Base-by-base conservation (phyloP, 2,113 vertebrate species). In the Tangachromis dhanisi region DNA sequence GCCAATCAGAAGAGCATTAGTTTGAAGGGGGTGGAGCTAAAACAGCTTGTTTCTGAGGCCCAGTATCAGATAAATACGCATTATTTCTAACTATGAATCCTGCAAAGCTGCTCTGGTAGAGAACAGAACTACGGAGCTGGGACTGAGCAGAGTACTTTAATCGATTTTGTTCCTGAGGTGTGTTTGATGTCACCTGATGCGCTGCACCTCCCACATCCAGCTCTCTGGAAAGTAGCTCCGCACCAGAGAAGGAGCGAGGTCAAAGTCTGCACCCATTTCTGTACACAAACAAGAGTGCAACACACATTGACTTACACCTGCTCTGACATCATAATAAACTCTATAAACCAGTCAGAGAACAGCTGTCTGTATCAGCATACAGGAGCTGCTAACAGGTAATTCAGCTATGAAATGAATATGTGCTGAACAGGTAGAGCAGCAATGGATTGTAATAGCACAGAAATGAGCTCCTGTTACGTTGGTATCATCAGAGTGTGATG, bases 181-280 rank as follows among this genome's bases (percentile, higher is more conserved):
- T 59, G 61, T 83, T 76, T 84, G 66, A 38, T 42, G 54, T 91
- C 88, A 97, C 96, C 89, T 95, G 81, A 84, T 81, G 0, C 2
- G 89, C 42, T 98, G 97, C 88, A 98, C 97, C 94, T 99, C 98
- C 98, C 98, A 99, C 19, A 99, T 87, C 98, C 98, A 99, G 84
- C 98, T 99, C 91, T 99, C 98, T 31, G 98, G 98, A 85, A 99
- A 99, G 93, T 96, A 98, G 92, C 98, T 99, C 24, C 98, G 96
- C 81, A 99, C 94, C 85, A 97, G 92, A 55, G 96, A 91, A 2
- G 96, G 94, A 9, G 83, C 93, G 47, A 92, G 19, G 35, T 97
- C 96, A 68, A 97, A 92, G 21, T 97, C 1, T 6, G 91, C 54
- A 3, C 96, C 96, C 63, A 96, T 38, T 17, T 94, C 98, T 99